A percentile compares a stretch with the other conserved stretches of the same genome.
phyloP scores from a whole-genome alignment of 92 coral and sea anemone species.

The Porites cylindrica region DNA sequence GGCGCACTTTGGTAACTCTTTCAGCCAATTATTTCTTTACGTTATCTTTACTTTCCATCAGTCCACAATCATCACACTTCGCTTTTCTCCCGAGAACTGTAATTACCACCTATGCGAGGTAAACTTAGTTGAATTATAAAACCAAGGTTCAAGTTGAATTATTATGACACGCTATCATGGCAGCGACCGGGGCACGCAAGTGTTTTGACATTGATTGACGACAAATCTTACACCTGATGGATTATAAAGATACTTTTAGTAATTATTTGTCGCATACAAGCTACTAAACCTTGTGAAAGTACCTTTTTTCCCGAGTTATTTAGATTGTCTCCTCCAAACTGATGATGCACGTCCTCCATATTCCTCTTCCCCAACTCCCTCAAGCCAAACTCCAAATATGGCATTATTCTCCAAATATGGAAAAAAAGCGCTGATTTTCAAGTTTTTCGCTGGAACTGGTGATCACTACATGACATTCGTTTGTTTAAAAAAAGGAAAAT shows the following conservation, averaged over 20 bases:
- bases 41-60: not conserved
- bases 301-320: constrained; percentile 27
- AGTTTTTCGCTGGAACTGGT: not conserved
- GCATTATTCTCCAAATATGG: constrained; percentile 44
- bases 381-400: constrained; percentile 26
- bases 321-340: not conserved
- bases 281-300: not conserved
- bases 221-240: not conserved
- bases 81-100: not conserved
- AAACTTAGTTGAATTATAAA: not conserved
- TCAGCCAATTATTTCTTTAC: not conserved
- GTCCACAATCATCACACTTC: not conserved
- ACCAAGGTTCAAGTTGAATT: not conserved
- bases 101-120: not conserved
- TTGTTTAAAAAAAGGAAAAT: not conserved
- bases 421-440: constrained; percentile 16
- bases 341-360: constrained; percentile 34
- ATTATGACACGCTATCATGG: not conserved
- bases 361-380: not conserved
- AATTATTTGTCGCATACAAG: not conserved
- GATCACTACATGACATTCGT: not conserved
- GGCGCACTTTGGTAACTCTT: not conserved
- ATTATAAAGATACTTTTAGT: not conserved
- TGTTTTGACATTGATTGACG: not conserved
- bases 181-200: not conserved